Evolutionary conservation across 2,888 invertebrate species (phyloP), one percentile per base, ranked within the genome.

Genomic region (Schizaphis graminum): DNA sequence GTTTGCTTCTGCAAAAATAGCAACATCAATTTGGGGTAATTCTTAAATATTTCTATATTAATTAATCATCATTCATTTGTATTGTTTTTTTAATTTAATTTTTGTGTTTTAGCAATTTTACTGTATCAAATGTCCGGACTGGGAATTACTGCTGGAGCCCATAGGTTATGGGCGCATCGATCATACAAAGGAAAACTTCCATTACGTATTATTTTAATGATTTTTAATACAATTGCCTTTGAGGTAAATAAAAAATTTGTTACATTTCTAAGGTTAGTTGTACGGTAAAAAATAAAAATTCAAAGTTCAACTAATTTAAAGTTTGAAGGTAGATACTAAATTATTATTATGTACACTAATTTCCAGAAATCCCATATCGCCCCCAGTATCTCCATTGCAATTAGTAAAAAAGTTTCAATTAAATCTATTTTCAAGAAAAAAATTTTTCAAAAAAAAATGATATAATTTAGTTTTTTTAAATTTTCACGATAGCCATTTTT

Each of bases 61-160:
- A 57, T 84, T 87, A 26, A 86, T 28, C 77, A 89, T n/a, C 5
- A 4, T 44, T n/a, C 41, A 88, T 21, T 28, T 28, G 41, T 87
- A 61, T 11, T 35, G 3, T 24, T 49, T 56, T 47, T 61, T 44
- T 53, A 53, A 61, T 47, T 91, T 87, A 26, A 89, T 84, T n/a
- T 28, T 35, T 67, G 94, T 95, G 95, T 96, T 97, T 26, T 96
- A 98, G 99, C 98, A 26, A 96, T 97, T 94, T 92, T 97, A 3
- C 96, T 98, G 94, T 98, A 98, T 96, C 96, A 98, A 94, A 96
- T 97, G 95, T 97, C 98, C 21, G 99, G 98, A 11, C 96, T 99
- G 94, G 99, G 99, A 41, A 98, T 99, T 95, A 99, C 99, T 35
- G 99, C 99, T 44, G 99, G 99, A 53, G 99, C 98, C 4, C 99